Percentiles rank a stretch among this genome's conserved stretches.
These are phyloP conservation scores for Champsocephalus esox DNA, from an alignment of 2,797 vertebrate genomes.

Conservation along the genomic window DNA sequence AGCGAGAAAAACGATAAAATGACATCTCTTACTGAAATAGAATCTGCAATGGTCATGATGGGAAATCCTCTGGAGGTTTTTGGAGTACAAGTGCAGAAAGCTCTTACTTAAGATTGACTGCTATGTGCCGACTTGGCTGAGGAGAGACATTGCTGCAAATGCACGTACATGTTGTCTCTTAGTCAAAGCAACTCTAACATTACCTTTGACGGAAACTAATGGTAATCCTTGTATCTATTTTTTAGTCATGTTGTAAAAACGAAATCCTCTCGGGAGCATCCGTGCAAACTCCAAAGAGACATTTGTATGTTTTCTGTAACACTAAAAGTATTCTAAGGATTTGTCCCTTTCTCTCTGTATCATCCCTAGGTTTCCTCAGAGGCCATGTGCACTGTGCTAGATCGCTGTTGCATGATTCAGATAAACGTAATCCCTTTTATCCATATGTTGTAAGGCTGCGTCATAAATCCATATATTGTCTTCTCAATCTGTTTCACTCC, in stretches of 20 bases:
- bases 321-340: constrained; percentile 39
- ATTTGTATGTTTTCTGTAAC: constrained; percentile 5
- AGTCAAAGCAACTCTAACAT: constrained; percentile 19
- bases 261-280: constrained; percentile 11
- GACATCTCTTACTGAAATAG: constrained; percentile 46
- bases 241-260: constrained; percentile 13
- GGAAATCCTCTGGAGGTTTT: constrained; percentile 57
- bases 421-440: constrained; percentile 58
- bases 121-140: constrained; percentile 14
- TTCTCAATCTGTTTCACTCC: constrained; percentile 42
- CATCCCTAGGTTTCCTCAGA: constrained; percentile 37
- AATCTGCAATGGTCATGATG: constrained; percentile 38
- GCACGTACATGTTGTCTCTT: constrained; percentile 22
- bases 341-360: constrained; percentile 26
- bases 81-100: constrained; percentile 47
- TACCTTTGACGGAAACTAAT: constrained; percentile 24
- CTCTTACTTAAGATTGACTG: constrained; percentile 30
- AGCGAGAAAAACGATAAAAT: constrained; percentile 34
- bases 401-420: constrained; percentile 49
- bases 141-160: constrained; percentile 39
- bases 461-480: constrained; percentile 39
- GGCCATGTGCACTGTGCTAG: constrained; percentile 19
- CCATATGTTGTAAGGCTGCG: constrained; percentile 55
- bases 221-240: constrained; percentile 21
- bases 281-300: constrained; percentile 28